Evolutionary conservation across 2,113 vertebrate genomes (phyloP).

Genomic region (Melanostigma gelatinosum): DNA sequence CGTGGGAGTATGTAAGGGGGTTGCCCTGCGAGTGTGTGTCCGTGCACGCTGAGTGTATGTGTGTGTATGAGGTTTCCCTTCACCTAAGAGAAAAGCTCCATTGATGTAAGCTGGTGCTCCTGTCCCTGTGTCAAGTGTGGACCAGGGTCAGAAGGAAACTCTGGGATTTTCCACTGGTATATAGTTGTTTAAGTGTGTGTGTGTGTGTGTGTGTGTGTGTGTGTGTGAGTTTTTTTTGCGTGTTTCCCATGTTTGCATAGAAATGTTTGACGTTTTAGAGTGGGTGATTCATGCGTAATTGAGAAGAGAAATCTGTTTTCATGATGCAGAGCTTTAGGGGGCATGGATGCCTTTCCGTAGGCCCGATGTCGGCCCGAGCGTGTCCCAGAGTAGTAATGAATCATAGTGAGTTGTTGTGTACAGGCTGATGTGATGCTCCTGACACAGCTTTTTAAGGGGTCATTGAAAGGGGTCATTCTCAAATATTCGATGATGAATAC

Average conservation of each 20-base stretch:
- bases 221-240: conserved; percentile 22
- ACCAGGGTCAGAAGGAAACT: conserved; percentile 77
- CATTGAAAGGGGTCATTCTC: conserved; percentile 6
- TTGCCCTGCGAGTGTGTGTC: conserved; percentile 64
- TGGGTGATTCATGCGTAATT: conserved; percentile 71
- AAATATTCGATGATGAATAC: not conserved
- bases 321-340: conserved; percentile 7
- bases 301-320: conserved; percentile 82
- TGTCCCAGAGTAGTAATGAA: conserved; percentile 1
- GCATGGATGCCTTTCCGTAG: conserved; percentile 8
- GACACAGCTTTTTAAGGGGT: not conserved
- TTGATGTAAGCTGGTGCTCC: conserved; percentile 76
- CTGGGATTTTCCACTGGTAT: conserved; percentile 76
- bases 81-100: conserved; percentile 80
- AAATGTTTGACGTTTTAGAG: conserved; percentile 69
- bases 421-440: not conserved
- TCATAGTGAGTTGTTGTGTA: conserved; percentile 5
- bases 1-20: conserved; percentile 72
- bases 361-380: conserved; percentile 5
- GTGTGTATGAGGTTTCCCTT: conserved; percentile 74
- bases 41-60: conserved; percentile 32
- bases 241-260: conserved; percentile 72
- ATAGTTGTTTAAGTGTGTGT: conserved; percentile 29
- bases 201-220: not conserved
- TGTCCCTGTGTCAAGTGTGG: conserved; percentile 71